Base-by-base conservation (phyloP, 2,888 invertebrate species). In the Phymatocera aterrima region DNA sequence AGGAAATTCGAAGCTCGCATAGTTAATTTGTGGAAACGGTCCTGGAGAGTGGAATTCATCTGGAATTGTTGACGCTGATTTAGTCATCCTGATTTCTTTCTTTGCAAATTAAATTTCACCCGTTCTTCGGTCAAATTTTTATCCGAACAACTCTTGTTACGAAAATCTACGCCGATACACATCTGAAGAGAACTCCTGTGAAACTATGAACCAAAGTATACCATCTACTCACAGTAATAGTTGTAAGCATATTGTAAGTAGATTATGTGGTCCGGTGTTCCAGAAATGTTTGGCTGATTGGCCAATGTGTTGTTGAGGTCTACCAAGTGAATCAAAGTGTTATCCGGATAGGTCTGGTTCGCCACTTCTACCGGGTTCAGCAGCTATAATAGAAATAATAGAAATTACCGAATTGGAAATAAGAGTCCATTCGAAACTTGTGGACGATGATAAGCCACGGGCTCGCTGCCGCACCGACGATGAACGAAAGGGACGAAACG, bases 1-100 rank as follows among this genome's bases (percentile, higher is more conserved):
- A 6, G 92, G 91, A 79, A 83, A 83, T 57, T 85, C 81, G 79
- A 89, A 90, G 4, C 90, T 87, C 37, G 92, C 88, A 79, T 91
- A 84, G 83, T 91, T 91, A 4, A 89, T 91, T 87, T 91, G 90
- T 37, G 91, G 90, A 82, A 79, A 88, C 15, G 85, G 83, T n/a
- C 87, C 86, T 12, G 85, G 83, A 18, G 78, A 79, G 21, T 77
- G 79, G 77, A 83, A 79, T 10, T 82, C 80, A 64, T 80, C 85
- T 85, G 77, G 6, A 79, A 79, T 40, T 12, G 18, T 40, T 15
- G 51, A 51, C 15, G 6, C 28, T 15, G 3, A 28, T 28, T 28
- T 10, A 51, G 15, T 10, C 15, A 15, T 57, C 21, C 15, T 57
- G 28, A 15, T 10, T 24, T 4, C 15, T 3, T 57, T 12, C 15